Percentiles rank a stretch among this genome's conserved stretches.
Evolutionary conservation across 2,113 vertebrate genomes (phyloP).

Genomic region (Erinaceus europaeus): DNA sequence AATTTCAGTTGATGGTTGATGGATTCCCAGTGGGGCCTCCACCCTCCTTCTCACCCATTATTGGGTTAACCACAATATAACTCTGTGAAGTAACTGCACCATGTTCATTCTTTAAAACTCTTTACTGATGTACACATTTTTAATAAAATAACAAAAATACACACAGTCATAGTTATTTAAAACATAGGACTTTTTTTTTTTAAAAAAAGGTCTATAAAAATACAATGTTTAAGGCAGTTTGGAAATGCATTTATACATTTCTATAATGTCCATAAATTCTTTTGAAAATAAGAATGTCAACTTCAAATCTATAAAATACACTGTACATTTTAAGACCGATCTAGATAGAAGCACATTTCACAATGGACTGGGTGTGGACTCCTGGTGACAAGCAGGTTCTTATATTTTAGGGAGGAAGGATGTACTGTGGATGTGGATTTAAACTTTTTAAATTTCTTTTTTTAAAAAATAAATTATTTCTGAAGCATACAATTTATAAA

Average conservation of each 20-base stretch:
- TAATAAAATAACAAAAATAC: constrained; percentile 80
- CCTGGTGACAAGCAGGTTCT: constrained; percentile 87
- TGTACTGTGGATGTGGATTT: constrained; percentile 70
- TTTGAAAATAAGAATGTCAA: constrained; percentile 90
- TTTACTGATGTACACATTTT: constrained; percentile 85
- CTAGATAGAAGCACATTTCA: constrained; percentile 80
- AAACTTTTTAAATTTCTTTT: constrained; percentile 80
- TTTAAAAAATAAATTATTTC: constrained; percentile 95
- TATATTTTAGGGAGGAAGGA: constrained; percentile 74
- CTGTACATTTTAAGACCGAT: constrained; percentile 86
- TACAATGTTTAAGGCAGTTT: constrained; percentile 93
- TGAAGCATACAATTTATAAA: constrained; percentile 88
- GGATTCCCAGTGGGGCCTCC: constrained; percentile 6
- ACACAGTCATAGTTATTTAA: constrained; percentile 85
- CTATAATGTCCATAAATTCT: constrained; percentile 93
- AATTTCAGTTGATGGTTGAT: constrained; percentile 50
- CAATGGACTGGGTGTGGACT: constrained; percentile 78
- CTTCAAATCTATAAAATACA: constrained; percentile 93
- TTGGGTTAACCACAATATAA: constrained; percentile 60
- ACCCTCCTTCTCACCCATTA: background rate
- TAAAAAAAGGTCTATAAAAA: constrained; percentile 90
- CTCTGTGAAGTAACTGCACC: constrained; percentile 75
- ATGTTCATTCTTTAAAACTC: constrained; percentile 82
- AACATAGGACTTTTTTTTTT: constrained; percentile 84
- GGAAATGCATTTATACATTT: constrained; percentile 93